A percentile compares a stretch with the other conserved stretches of the same genome.
Conservation (phyloP, 2,888 invertebrate species). For the Cynaeus angustus region DNA sequence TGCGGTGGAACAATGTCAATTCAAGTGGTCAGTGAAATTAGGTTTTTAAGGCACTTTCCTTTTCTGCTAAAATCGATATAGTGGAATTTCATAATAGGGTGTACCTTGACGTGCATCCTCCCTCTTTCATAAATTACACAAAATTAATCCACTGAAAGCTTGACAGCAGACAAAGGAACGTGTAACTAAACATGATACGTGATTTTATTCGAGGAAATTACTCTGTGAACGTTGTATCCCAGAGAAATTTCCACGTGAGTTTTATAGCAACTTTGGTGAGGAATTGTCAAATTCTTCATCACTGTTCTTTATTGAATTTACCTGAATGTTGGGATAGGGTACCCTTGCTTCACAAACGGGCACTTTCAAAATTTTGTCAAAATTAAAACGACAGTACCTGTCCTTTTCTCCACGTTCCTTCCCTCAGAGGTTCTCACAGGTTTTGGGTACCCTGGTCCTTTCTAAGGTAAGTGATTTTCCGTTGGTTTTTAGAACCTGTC, state of each 20-base stretch:
- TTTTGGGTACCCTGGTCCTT: slow-evolving; percentile 69
- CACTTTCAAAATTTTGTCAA: slow-evolving; percentile 67
- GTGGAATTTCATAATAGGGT: slow-evolving; percentile 32
- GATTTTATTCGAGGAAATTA: slow-evolving; percentile 27
- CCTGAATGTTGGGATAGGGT: slow-evolving; percentile 99
- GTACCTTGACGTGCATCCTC: slow-evolving; percentile 24
- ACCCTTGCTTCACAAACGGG: slow-evolving; percentile 80
- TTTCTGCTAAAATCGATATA: slow-evolving; percentile 26
- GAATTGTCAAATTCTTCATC: slow-evolving; percentile 57
- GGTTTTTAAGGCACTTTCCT: slow-evolving; percentile 16
- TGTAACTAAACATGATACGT: slow-evolving; percentile 9
- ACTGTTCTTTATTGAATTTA: slow-evolving; percentile 71
- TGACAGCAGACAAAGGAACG: slow-evolving; percentile 31
- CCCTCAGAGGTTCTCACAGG: slow-evolving; percentile 46
- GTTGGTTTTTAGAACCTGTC: slow-evolving; percentile 70
- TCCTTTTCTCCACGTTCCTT: slow-evolving; percentile 58
- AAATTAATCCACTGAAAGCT: slow-evolving; percentile 49
- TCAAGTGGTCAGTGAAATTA: slow-evolving; percentile 41
- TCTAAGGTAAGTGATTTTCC: slow-evolving; percentile 59
- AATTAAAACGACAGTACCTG: slow-evolving; percentile 59
- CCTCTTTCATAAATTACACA: slow-evolving; percentile 41
- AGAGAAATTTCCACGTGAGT: slow-evolving; percentile 10
- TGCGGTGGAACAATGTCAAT: slow-evolving; percentile 9
- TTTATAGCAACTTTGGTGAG: slow-evolving; percentile 56
- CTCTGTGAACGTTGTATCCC: slow-evolving; percentile 10